phyloP scores from a whole-genome alignment of 2,888 invertebrate genomes.

The Stictocephala bisonia region DNA sequence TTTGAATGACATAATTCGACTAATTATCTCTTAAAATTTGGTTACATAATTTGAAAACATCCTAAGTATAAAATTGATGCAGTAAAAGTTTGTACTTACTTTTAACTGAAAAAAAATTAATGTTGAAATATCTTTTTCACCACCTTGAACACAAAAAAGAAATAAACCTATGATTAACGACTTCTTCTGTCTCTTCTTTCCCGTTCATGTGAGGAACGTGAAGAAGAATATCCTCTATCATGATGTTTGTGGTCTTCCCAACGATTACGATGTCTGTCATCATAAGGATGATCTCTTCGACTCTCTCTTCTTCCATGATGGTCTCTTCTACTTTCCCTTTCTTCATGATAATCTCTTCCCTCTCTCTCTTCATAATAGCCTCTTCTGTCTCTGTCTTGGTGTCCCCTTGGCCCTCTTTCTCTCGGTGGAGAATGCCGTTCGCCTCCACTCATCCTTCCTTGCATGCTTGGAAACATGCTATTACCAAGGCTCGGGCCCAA shows the following conservation, averaged over 20 bases:
- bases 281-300: not conserved
- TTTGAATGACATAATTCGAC: too few relatives aligned
- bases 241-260: not conserved
- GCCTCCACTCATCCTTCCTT: slow-evolving; percentile 10
- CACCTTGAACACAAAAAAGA: too few relatives aligned
- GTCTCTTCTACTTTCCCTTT: not conserved
- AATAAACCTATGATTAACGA: too few relatives aligned
- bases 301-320: not conserved
- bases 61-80: too few relatives aligned
- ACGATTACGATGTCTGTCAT: not conserved
- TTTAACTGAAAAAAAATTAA: too few relatives aligned
- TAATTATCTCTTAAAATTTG: too few relatives aligned
- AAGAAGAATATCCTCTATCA: slow-evolving; percentile 18
- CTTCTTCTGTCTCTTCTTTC: slow-evolving; percentile 31
- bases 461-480: slow-evolving; percentile 23
- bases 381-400: not conserved
- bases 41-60: too few relatives aligned
- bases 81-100: too few relatives aligned
- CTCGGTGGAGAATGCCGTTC: not conserved
- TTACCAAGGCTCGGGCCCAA: not conserved
- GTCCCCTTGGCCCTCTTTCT: not conserved
- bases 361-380: not conserved
- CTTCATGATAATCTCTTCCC: not conserved
- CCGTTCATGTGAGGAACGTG: slow-evolving; percentile 18
- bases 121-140: too few relatives aligned